Base-by-base conservation (phyloP, 2,888 invertebrate species). In the Dendrolimus pini region DNA sequence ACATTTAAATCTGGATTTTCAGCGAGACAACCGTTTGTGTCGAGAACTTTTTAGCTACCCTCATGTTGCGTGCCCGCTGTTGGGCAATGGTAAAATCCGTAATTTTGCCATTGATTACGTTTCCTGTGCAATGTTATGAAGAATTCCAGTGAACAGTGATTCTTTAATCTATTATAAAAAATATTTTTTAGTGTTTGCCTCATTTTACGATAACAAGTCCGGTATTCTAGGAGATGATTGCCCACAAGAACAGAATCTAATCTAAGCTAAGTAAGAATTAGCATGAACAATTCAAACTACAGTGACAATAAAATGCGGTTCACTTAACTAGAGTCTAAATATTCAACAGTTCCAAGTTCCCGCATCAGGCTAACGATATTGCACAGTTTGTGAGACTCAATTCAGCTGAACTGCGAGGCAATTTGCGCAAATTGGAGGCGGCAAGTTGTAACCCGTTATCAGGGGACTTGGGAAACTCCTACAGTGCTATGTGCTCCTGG, bases 351-450 rank as follows among this genome's bases (percentile, higher is more conserved):
- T 65, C 58, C 66, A 65, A 73, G 70, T 75, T 73, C 60, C 62
- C 61, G 66, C 68, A 66, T 65, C 60, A 60, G 61, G 66, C 73
- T 80, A 80, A 75, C 76, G 81, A 76, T 82, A 81, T 80, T 77
- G 73, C 67, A 58, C 65, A 75, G 71, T 77, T 75, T 68, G 72
- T 70, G 73, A 69, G 74, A 74, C 77, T 79, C 76, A 78, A 76
- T 78, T 77, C 69, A 67, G 70, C 71, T 67, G 74, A 77, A 78
- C 74, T 75, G 68, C 69, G 63, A 55, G 62, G 80, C 80, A 82
- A 83, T 83, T 83, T 81, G 81, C 70, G 68, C 81, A 82, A 83
- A 83, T 83, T 83, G 82, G 73, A 71, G 47, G 72, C 68, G 72
- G 67, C 66, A 70, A 71, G 77, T 70, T 76, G 78, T 72, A 64